Evolutionary conservation across 2,888 invertebrate species (phyloP).

Genomic region (Drosophila mulleri): DNA sequence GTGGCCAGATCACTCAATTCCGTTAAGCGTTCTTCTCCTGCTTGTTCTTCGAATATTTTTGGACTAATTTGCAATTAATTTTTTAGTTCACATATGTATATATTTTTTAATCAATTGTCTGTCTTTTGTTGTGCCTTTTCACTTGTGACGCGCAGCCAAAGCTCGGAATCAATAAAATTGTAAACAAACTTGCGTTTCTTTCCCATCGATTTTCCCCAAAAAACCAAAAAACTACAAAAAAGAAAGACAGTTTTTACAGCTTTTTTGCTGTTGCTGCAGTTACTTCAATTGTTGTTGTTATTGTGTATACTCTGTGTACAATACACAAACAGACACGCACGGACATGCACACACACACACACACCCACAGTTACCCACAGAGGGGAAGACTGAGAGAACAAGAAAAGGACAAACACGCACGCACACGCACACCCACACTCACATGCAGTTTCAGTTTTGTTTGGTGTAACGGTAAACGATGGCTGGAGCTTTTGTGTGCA

Average conservation of each 20-base stretch:
- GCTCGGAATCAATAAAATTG: constrained; percentile 72
- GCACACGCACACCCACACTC: constrained; percentile 30
- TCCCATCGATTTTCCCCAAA: constrained; percentile 76
- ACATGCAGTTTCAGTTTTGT: constrained; percentile 53
- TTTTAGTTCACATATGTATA: neutral
- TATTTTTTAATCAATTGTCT: neutral
- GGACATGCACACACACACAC: constrained; percentile 23
- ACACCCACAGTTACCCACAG: constrained; percentile 2
- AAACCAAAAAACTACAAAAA: constrained; percentile 8
- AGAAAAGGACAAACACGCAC: constrained; percentile 47
- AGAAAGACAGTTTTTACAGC: constrained; percentile 25
- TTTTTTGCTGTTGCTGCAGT: constrained; percentile 48
- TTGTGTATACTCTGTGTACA: constrained; percentile 60
- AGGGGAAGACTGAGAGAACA: constrained; percentile 18
- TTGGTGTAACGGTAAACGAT: constrained; percentile 64
- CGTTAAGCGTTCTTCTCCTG: neutral
- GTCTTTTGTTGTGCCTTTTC: constrained; percentile 7
- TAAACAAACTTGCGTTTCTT: constrained; percentile 69
- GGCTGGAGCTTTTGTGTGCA: constrained; percentile 45
- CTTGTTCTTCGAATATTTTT: neutral
- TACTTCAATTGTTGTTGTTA: constrained; percentile 53
- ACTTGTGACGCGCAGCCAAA: constrained; percentile 31
- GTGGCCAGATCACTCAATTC: constrained; percentile 12
- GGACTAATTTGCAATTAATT: neutral
- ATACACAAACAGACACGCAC: constrained; percentile 37